Percentiles rank a stretch among this genome's conserved stretches.
Evolutionary conservation across 2,888 invertebrate species (phyloP).

Genomic region (Auanema freiburgensis): DNA sequence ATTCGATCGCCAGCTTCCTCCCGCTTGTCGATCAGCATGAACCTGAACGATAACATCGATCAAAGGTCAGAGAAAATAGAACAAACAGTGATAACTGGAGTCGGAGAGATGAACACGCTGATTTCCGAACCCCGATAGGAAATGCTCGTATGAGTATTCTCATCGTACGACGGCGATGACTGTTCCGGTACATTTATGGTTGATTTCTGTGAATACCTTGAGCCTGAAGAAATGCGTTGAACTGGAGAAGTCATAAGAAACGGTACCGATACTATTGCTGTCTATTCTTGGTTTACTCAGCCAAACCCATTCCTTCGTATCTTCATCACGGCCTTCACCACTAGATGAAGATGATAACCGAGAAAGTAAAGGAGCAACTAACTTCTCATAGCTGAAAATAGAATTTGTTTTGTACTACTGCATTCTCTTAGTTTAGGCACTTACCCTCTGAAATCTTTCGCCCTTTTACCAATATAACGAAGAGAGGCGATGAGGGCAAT

Average conservation of each 20-base stretch:
- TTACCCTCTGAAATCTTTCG: constrained; percentile 14
- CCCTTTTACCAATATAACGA: constrained; percentile 8
- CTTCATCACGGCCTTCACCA: constrained; percentile 36
- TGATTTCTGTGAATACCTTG: constrained; percentile 51
- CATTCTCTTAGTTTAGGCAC: not conserved
- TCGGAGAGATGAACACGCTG: constrained; percentile 56
- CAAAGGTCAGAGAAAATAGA: not conserved
- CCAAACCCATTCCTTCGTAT: constrained; percentile 61
- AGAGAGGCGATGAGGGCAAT: constrained; percentile 3
- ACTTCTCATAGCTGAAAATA: constrained; percentile 55
- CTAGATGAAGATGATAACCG: constrained; percentile 46
- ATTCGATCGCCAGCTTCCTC: constrained; percentile 17
- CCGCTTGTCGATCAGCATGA: constrained; percentile 19
- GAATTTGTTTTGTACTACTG: not conserved
- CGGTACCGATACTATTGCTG: constrained; percentile 33
- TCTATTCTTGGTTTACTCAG: constrained; percentile 36
- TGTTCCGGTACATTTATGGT: constrained; percentile 42
- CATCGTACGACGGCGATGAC: constrained; percentile 39
- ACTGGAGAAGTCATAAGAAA: not conserved
- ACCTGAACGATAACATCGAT: constrained; percentile 19
- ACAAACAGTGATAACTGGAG: constrained; percentile 36
- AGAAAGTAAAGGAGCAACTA: constrained; percentile 57
- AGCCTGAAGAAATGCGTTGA: constrained; percentile 32
- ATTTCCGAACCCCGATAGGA: constrained; percentile 62
- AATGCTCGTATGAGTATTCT: constrained; percentile 43